A percentile compares a stretch with the other conserved stretches of the same genome.
Conservation (phyloP, 2,888 invertebrate genomes). For the Macaria liturata region DNA sequence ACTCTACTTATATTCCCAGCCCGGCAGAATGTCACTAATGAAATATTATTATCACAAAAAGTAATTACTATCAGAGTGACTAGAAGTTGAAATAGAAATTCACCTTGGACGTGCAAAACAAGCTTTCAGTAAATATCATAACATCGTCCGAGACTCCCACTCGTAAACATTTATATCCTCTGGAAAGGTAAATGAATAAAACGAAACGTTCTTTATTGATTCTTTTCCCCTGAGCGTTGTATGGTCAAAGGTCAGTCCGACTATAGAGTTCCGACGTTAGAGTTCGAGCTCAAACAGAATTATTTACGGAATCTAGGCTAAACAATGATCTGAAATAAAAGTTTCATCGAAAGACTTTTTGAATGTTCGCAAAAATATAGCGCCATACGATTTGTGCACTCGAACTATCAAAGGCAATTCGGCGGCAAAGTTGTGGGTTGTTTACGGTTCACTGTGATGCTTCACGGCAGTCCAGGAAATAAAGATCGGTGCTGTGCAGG, state of each 20-base stretch:
- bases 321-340: constrained; percentile 35
- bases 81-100: neutral
- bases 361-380: constrained; percentile 34
- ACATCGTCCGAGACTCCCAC: neutral
- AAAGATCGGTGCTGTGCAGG: constrained; percentile 54
- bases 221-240: constrained; percentile 7
- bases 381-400: constrained; percentile 50
- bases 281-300: constrained; percentile 30
- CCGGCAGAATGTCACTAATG: too few species aligned
- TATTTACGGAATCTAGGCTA: constrained; percentile 20
- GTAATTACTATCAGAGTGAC: neutral
- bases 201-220: constrained; percentile 18
- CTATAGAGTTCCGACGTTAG: constrained; percentile 18
- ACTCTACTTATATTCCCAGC: too few species aligned
- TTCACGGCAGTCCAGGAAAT: constrained; percentile 54
- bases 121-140: constrained; percentile 5
- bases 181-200: constrained; percentile 18
- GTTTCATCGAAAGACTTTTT: constrained; percentile 32
- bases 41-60: too few species aligned
- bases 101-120: neutral
- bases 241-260: constrained; percentile 29
- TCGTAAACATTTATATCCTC: constrained; percentile 8
- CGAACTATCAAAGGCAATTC: constrained; percentile 53
- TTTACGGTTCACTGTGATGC: constrained; percentile 54
- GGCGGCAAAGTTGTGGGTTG: constrained; percentile 55